phyloP scores from a whole-genome alignment of 2,888 invertebrate genomes.

The Aproaerema taeniolella region DNA sequence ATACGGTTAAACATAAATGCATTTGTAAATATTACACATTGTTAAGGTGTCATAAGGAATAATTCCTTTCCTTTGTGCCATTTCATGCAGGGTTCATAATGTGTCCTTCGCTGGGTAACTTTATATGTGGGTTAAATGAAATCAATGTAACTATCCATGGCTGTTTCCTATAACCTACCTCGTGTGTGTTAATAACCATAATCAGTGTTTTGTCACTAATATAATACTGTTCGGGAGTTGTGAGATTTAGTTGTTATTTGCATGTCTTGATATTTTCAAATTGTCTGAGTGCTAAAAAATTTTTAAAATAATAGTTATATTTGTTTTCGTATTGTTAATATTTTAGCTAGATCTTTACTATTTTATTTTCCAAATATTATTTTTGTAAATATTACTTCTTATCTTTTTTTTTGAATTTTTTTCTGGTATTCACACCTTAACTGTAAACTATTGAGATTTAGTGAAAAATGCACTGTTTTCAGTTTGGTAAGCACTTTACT shows the following conservation, averaged over 20 bases:
- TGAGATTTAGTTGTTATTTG: slow-evolving; percentile 27
- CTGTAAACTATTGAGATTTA: not conserved
- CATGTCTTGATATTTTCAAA: slow-evolving; percentile 25
- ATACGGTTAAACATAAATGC: too few species aligned
- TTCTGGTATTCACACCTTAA: not conserved
- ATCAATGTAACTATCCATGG: slow-evolving; percentile 30
- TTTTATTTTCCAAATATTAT: too few species aligned
- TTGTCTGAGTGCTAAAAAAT: too few species aligned
- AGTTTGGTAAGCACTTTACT: too few species aligned
- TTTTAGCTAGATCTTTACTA: too few species aligned
- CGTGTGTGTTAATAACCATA: slow-evolving; percentile 29
- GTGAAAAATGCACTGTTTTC: too few species aligned
- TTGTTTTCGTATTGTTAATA: too few species aligned
- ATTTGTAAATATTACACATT: too few species aligned
- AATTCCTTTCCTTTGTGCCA: slow-evolving; percentile 28
- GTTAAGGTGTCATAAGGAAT: too few species aligned
- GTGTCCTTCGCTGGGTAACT: slow-evolving; percentile 21
- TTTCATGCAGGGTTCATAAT: slow-evolving; percentile 46
- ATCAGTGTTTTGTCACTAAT: slow-evolving; percentile 48
- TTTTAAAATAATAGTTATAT: too few species aligned
- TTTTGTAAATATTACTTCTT: too few species aligned
- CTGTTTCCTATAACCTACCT: slow-evolving; percentile 20
- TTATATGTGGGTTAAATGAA: slow-evolving; percentile 19
- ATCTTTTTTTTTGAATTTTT: too few species aligned
- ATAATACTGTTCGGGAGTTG: slow-evolving; percentile 26